Evolutionary conservation across 2,113 vertebrate genomes (phyloP), one percentile per base, ranked within the genome.

Genomic region (Amblyopsis rosae): DNA sequence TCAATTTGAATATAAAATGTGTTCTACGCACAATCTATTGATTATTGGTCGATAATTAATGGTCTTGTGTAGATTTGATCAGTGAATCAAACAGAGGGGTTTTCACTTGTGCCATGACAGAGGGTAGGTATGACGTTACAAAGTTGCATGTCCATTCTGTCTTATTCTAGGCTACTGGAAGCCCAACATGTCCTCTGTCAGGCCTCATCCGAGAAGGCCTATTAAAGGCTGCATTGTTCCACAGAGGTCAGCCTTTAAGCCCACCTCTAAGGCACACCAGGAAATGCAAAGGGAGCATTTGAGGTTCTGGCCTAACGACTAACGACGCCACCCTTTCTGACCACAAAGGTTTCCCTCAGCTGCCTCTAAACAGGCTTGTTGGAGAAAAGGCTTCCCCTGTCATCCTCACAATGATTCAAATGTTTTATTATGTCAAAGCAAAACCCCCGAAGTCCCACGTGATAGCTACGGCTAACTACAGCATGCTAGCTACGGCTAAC

Each of bases 181-280:
- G 72, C 81, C 77, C 69, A 12, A 46, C n/a, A 72, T 69, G 62
- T 50, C 68, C 69, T 70, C 56, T 59, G 53, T 86, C 85, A 79
- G 87, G 35, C 68, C 88, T 89, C 92, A 88, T 89, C 91, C 92
- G 78, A 75, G 0, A 82, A 87, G 83, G 80, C 89, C 93, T 92
- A 93, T 93, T 96, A 96, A 96, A 96, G 92, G 90, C 83, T 69
- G 92, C 88, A 95, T 95, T 96, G 95, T 97, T 96, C 93, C 86
- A 88, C 90, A 79, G 89, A 83, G 94, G 93, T 96, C 95, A 96
- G 79, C 89, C 92, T 95, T 95, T 93, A 94, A 92, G 94, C 91
- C 89, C 85, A 80, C 91, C 93, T 89, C 93, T 92, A 92, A 94
- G 90, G 85, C 91, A 93, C 82, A 93, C 72, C 84, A 86, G 75